Base-by-base conservation (phyloP, 1,140 invertebrate species). In the Pygmarrhopalites habei region DNA sequence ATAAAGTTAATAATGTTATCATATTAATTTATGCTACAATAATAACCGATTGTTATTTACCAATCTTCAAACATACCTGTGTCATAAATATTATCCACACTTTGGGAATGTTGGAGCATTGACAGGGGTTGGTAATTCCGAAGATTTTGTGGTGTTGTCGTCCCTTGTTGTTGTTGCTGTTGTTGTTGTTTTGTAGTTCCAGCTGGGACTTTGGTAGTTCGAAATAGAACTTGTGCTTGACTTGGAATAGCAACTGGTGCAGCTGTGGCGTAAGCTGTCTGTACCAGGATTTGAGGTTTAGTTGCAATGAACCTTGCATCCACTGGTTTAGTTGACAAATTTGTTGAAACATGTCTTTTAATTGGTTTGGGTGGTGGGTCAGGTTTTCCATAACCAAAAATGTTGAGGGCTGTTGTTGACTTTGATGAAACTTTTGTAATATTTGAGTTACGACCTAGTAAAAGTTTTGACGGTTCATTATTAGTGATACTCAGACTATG, bases 251-350 rank as follows among this genome's bases (percentile, higher is more conserved):
- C 70, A 46, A 71, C 62, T 39, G 72, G 63, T n/a, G 73, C 71
- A 41, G 69, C 60, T 32, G 72, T 72, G 1, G 73, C 73, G 51
- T 75, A 74, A 25, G 74, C 74, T 49, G 71, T 73, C 41, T 73
- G 71, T 44, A 75, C 72, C 28, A 72, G 69, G 55, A 75, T 74
- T 30, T 69, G 62, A 14, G 74, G 72, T 39, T 72, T 72, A 2
- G 72, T 70, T 2, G 72, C 72, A 41, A 75, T 75, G 44, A 75
- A 72, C n/a, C 74, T 67, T 4, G 74, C 74, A 61, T 67, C 66
- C 10, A 71, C 61, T 19, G 66, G 10, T 65, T 41, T 7, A 4
- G 51, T 47, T 41, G 21, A n/a, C 5, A n/a, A 5, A 52, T 3
- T 10, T 5, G 49, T 26, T 10, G 49, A 28, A 26, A 35, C 35